These are phyloP conservation scores for Apodemia mormo DNA, from an alignment of 2,888 invertebrate species.

Conservation along the genomic window DNA sequence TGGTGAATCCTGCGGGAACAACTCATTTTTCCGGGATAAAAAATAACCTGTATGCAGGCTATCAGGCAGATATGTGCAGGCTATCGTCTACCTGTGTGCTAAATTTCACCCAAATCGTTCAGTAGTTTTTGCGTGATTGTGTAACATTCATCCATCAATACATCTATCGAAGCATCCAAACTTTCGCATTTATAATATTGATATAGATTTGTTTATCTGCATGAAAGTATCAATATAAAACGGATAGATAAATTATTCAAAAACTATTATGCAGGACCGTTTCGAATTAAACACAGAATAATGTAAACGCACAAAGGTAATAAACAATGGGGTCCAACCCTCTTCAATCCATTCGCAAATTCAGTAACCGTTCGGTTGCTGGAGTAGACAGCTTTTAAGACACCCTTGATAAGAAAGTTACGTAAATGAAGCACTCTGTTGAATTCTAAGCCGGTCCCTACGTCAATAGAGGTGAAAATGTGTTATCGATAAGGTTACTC, in stretches of 20 bases:
- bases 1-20: too few relatives aligned
- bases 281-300: conserved; percentile 35
- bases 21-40: too few relatives aligned
- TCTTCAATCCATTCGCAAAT: conserved; percentile 21
- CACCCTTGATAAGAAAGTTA: conserved; percentile 57
- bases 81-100: too few relatives aligned
- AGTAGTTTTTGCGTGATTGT: too few relatives aligned
- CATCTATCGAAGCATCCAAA: too few relatives aligned
- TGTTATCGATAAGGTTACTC: conserved; percentile 18
- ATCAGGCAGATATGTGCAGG: too few relatives aligned
- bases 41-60: too few relatives aligned
- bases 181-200: too few relatives aligned
- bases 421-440: conserved; percentile 50
- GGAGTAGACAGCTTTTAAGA: conserved; percentile 45
- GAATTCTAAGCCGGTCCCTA: conserved; percentile 11
- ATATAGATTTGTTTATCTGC: too few relatives aligned
- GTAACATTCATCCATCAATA: too few relatives aligned
- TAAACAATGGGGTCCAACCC: conserved; percentile 30
- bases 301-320: conserved; percentile 25
- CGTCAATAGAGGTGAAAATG: conserved; percentile 5
- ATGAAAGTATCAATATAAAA: too few relatives aligned
- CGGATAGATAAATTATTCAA: conserved; percentile 27
- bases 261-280: conserved; percentile 33
- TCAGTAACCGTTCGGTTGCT: conserved; percentile 30
- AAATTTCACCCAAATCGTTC: too few relatives aligned